phyloP scores from a whole-genome alignment of 2,797 vertebrate genomes.

The Chrysocyon brachyurus region DNA sequence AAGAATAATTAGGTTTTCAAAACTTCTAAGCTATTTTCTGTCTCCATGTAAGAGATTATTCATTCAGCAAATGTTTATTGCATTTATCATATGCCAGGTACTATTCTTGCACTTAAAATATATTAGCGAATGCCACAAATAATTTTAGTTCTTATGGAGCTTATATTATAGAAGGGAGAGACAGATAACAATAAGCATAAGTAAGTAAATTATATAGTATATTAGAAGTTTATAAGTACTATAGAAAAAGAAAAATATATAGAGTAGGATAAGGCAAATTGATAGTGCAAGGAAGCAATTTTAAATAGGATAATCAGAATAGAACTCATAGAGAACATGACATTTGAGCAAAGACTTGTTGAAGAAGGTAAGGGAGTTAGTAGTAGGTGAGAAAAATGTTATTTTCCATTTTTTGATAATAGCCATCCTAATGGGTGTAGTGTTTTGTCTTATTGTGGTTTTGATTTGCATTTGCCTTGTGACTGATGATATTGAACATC shows the following conservation, averaged over 20 bases:
- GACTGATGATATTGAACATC: not conserved
- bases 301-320: conserved; percentile 32
- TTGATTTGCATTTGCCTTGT: conserved; percentile 55
- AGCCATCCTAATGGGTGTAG: not conserved
- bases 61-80: not conserved
- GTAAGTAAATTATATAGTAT: conserved; percentile 18
- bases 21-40: conserved; percentile 37
- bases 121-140: not conserved
- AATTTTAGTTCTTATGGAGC: not conserved
- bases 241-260: not conserved
- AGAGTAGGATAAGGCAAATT: not conserved
- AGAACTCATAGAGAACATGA: not conserved
- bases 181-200: not conserved
- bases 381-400: not conserved
- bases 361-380: not conserved
- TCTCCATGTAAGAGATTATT: conserved; percentile 5
- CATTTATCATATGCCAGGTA: not conserved
- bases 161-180: not conserved
- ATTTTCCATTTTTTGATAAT: not conserved
- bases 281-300: not conserved
- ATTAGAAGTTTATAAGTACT: conserved; percentile 11
- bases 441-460: not conserved
- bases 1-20: conserved; percentile 49
- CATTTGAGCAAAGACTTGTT: conserved; percentile 16
- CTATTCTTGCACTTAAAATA: not conserved